Conservation (phyloP, 1,140 invertebrate genomes). For the Macrobrachium rosenbergii region DNA sequence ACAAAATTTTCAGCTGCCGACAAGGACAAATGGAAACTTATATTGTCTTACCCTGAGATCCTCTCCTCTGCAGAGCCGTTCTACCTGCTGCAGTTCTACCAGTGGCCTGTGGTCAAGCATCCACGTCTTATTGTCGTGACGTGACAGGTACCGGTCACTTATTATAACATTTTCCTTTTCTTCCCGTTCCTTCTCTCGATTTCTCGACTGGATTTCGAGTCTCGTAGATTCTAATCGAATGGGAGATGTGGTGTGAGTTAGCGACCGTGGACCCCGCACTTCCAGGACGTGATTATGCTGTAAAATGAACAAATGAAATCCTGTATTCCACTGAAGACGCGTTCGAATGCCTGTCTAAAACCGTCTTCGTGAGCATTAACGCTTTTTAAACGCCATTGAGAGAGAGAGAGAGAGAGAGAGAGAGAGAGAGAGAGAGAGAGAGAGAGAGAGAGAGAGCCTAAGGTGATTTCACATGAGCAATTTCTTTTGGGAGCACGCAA, state of each 20-base stretch:
- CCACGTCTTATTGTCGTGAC: constrained; percentile 36
- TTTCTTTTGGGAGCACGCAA: too few relatives aligned
- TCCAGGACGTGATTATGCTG: constrained; percentile 63
- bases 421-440: too few relatives aligned
- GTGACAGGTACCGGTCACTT: constrained; percentile 34
- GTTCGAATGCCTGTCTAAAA: background rate
- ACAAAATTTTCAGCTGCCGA: too few relatives aligned
- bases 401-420: too few relatives aligned
- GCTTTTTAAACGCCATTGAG: too few relatives aligned
- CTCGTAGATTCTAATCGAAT: constrained; percentile 58
- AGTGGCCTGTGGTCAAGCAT: constrained; percentile 65
- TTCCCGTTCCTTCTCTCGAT: background rate
- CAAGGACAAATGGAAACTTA: too few relatives aligned
- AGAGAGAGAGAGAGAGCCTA: too few relatives aligned
- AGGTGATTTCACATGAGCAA: too few relatives aligned
- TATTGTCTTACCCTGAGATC: constrained; percentile 68
- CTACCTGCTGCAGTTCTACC: constrained; percentile 67
- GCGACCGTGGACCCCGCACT: constrained; percentile 66
- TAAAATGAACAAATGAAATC: background rate
- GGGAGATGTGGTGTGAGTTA: constrained; percentile 68
- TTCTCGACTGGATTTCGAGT: background rate
- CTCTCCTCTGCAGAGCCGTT: constrained; percentile 72
- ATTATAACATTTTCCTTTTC: constrained; percentile 1
- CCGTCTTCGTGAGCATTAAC: too few relatives aligned
- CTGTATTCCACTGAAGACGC: background rate